Percentiles rank a stretch among this genome's conserved stretches.
phyloP scores from a whole-genome alignment of 2,113 vertebrate species.

The Cyprinodon tularosa region DNA sequence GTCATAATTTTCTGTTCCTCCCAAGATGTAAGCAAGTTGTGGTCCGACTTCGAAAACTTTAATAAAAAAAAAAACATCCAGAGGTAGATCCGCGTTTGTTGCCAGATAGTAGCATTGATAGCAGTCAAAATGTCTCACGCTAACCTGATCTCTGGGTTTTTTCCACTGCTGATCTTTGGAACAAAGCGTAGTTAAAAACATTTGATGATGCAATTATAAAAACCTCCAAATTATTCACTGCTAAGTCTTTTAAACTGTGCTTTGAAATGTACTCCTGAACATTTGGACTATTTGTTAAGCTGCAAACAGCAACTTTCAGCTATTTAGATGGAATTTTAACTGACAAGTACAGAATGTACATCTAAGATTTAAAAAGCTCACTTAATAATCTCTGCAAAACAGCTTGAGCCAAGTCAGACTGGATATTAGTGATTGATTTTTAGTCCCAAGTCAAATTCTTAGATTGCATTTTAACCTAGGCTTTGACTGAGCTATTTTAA shows the following conservation, averaged over 20 bases:
- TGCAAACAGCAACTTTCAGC: no score
- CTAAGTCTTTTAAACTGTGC: background rate
- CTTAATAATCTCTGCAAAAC: no score
- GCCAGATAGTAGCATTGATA: slow-evolving; percentile 13
- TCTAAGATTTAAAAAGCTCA: no score
- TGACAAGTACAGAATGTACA: no score
- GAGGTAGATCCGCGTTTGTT: slow-evolving; percentile 16
- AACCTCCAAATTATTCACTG: background rate
- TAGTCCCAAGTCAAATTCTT: no score
- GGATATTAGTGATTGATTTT: no score
- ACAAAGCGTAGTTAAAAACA: background rate
- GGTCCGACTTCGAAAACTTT: background rate
- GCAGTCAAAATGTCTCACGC: slow-evolving; percentile 46
- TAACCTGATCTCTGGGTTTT: slow-evolving; percentile 19
- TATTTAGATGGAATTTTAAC: no score
- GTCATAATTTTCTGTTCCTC: background rate
- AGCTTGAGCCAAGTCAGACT: no score
- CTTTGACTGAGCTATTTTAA: no score
- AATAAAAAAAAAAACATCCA: slow-evolving; percentile 14
- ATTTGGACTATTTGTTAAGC: no score
- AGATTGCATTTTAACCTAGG: no score
- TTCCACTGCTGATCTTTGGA: slow-evolving; percentile 33
- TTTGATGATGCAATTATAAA: background rate
- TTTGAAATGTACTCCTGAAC: no score
- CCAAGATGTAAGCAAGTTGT: background rate